Percentiles rank a stretch among this genome's conserved stretches.
These are phyloP conservation scores for Nymphalis polychloros DNA, from an alignment of 2,888 invertebrate genomes.

Conservation along the genomic window DNA sequence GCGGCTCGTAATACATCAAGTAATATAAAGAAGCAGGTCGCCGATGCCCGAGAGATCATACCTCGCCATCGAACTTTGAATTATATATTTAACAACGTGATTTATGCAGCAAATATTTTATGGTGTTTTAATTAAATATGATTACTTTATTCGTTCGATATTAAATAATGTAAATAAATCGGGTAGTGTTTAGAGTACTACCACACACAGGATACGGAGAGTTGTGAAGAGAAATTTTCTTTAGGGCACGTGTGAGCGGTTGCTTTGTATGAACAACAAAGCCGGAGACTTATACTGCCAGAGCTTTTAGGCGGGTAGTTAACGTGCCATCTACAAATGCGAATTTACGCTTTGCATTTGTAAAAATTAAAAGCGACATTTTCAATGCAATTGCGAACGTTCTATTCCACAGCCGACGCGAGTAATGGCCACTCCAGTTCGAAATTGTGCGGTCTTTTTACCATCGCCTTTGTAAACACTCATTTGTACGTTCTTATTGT, in stretches of 20 bases:
- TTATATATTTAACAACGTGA: slow-evolving; percentile 1
- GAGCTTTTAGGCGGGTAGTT: slow-evolving; percentile 76
- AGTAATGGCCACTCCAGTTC: slow-evolving; percentile 79
- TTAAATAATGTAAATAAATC: background rate
- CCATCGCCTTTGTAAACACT: slow-evolving; percentile 69
- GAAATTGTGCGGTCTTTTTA: slow-evolving; percentile 64
- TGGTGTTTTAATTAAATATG: background rate
- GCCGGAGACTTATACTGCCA: slow-evolving; percentile 62
- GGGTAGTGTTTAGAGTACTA: background rate
- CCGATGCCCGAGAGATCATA: slow-evolving; percentile 26
- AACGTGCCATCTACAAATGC: slow-evolving; percentile 71
- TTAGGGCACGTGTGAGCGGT: slow-evolving; percentile 64
- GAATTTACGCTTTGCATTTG: slow-evolving; percentile 77
- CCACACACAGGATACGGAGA: background rate
- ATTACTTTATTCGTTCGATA: background rate
- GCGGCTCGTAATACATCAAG: slow-evolving; percentile 66
- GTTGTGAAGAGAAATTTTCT: slow-evolving; percentile 56
- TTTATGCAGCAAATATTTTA: background rate
- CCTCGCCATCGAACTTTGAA: slow-evolving; percentile 16
- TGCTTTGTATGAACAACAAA: slow-evolving; percentile 75
- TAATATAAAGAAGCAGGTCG: slow-evolving; percentile 55
- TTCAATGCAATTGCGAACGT: slow-evolving; percentile 75
- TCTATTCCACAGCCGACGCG: slow-evolving; percentile 69
- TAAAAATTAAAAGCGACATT: slow-evolving; percentile 79
- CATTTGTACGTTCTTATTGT: slow-evolving; percentile 56